Evolutionary conservation across 2,888 invertebrate genomes (phyloP).

Genomic region (Papilio protenor): DNA sequence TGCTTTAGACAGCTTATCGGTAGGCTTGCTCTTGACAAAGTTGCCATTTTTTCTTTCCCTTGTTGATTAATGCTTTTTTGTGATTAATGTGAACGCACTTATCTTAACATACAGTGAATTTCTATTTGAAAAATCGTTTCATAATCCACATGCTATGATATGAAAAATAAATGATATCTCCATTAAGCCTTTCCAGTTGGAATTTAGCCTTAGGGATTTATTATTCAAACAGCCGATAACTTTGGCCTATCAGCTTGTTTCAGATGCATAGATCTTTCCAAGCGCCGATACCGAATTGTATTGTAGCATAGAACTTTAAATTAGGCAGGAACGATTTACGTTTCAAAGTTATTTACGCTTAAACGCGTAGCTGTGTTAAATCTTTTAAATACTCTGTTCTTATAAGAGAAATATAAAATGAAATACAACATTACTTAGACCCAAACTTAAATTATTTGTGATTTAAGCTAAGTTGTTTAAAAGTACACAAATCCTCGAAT

Average conservation of each 20-base stretch:
- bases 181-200: slow-evolving; percentile 53
- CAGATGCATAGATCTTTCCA: slow-evolving; percentile 33
- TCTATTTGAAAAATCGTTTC: slow-evolving; percentile 46
- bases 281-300: slow-evolving; percentile 28
- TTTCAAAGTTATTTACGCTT: slow-evolving; percentile 25
- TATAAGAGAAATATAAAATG: not conserved
- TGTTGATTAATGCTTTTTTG: slow-evolving; percentile 47
- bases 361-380: not conserved
- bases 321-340: slow-evolving; percentile 39
- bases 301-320: slow-evolving; percentile 36
- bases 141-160: slow-evolving; percentile 53
- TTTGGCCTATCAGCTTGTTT: slow-evolving; percentile 29
- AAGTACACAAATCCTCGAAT: not conserved
- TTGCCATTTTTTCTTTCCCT: slow-evolving; percentile 57
- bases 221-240: slow-evolving; percentile 31
- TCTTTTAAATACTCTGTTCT: not conserved
- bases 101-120: slow-evolving; percentile 57
- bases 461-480: not conserved
- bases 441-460: not conserved
- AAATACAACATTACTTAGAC: not conserved
- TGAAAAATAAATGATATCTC: slow-evolving; percentile 61
- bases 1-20: slow-evolving; percentile 60
- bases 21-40: slow-evolving; percentile 57
- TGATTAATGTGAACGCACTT: slow-evolving; percentile 63
- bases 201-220: slow-evolving; percentile 27